A percentile compares a stretch with the other conserved stretches of the same genome.
phyloP scores from a whole-genome alignment of 2,113 vertebrate genomes.

The Sebastes fasciatus region DNA sequence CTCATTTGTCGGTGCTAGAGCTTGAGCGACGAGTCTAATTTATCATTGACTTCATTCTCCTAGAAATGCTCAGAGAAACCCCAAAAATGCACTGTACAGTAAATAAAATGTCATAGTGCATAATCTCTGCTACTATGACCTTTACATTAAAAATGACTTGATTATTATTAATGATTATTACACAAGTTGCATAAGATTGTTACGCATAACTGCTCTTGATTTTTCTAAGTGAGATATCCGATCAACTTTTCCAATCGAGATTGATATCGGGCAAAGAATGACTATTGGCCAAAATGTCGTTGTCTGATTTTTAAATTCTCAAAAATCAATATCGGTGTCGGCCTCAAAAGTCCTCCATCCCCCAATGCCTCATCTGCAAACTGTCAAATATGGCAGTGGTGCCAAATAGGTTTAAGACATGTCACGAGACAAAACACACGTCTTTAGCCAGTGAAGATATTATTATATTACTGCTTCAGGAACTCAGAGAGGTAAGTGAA shows the following conservation, averaged over 20 bases:
- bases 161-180: no score
- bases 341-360: background rate
- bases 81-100: background rate
- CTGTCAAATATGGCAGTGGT: no score
- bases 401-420: no score
- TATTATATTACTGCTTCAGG: no score
- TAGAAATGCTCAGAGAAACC: background rate
- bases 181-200: background rate
- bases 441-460: no score
- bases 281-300: background rate
- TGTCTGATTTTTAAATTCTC: background rate
- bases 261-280: background rate
- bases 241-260: background rate
- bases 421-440: no score
- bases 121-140: background rate
- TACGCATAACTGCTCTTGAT: background rate
- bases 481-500: no score
- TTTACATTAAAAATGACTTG: background rate
- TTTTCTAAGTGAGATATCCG: background rate
- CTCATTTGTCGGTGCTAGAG: constrained; percentile 9
- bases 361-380: no score
- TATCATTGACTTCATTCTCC: background rate
- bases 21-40: constrained; percentile 21
- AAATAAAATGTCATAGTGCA: background rate
- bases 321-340: background rate